Base-by-base conservation (phyloP, 2,113 vertebrate genomes). In the Sus scrofa region DNA sequence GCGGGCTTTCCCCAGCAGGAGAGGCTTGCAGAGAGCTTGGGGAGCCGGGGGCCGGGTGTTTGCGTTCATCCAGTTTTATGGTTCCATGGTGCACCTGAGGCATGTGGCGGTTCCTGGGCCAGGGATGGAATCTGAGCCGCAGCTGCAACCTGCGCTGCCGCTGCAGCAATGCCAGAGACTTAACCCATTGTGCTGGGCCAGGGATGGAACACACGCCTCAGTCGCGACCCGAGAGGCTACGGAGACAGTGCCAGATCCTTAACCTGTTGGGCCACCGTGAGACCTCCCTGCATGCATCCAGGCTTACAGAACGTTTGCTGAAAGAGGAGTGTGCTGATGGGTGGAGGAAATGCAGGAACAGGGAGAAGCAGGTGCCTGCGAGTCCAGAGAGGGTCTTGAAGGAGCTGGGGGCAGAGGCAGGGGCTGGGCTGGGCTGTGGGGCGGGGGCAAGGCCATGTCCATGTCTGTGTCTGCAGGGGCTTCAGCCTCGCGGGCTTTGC, bases 401-500 rank as follows among this genome's bases (percentile, higher is more conserved):
- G 56, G 75, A 39, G 11, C 32, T 39, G n/a, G 3, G 82, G 37
- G 52, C n/a, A 73, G 82, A 11, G 62, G 24, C 0, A 0, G 22
- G 34, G 63, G 52, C 26, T 71, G 37, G 5, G 50, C 3, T 50
- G 37, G 56, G 52, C 39, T 27, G 34, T 6, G 10, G 15, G 14
- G 24, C 2, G 0, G 3, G 6, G 34, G 7, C 0, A 24, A 39
- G n/a, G 26, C 24, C 26, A 6, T 5, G 0, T 0, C 15, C 58
- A 3, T 1, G 5, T 13, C 71, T 3, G 2, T 67, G 63, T 60
- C 5, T 70, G 52, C 37, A 20, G 37, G 67, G 22, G 37, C 30
- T n/a, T n/a, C 54, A 2, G 39, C 16, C 7, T 0, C 24, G 9
- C 11, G 2, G 63, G 39, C 74, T 62, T 32, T 20, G n/a, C 34